phyloP scores from a whole-genome alignment of 2,888 invertebrate species.

The Trissonchulus latispiculum region DNA sequence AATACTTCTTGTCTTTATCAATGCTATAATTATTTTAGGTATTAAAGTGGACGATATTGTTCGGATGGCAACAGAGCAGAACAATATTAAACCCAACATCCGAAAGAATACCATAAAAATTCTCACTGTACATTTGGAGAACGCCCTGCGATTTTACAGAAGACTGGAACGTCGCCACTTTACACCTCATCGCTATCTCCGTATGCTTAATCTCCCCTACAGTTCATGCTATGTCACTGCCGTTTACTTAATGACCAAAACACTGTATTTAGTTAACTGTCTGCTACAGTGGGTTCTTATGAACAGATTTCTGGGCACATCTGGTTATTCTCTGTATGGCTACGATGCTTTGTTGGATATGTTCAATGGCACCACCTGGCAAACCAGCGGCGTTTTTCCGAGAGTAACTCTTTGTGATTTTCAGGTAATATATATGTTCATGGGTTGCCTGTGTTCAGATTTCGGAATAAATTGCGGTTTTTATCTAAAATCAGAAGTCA shows the following conservation, averaged over 20 bases:
- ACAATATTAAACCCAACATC: slow-evolving; percentile 42
- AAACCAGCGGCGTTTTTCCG: slow-evolving; percentile 39
- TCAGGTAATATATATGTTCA: too few relatives aligned
- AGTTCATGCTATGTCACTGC: slow-evolving; percentile 40
- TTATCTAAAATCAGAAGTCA: too few relatives aligned
- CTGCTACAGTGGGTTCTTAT: slow-evolving; percentile 36
- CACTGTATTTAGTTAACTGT: slow-evolving; percentile 40
- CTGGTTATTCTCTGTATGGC: slow-evolving; percentile 37
- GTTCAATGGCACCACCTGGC: slow-evolving; percentile 36
- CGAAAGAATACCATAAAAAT: slow-evolving; percentile 37
- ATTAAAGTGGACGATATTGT: slow-evolving; percentile 40
- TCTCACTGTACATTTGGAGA: slow-evolving; percentile 39
- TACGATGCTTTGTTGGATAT: slow-evolving; percentile 36
- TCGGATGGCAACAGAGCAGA: slow-evolving; percentile 40
- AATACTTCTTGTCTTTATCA: too few relatives aligned
- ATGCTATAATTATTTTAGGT: slow-evolving; percentile 32
- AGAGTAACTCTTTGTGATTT: slow-evolving; percentile 40
- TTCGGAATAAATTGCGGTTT: too few relatives aligned
- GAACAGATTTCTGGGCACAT: slow-evolving; percentile 34
- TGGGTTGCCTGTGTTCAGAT: too few relatives aligned
- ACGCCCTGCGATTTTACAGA: slow-evolving; percentile 41
- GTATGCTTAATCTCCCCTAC: slow-evolving; percentile 41
- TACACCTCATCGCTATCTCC: slow-evolving; percentile 34
- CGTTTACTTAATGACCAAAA: slow-evolving; percentile 40
- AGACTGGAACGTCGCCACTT: slow-evolving; percentile 33